A percentile compares a stretch with the other conserved stretches of the same genome.
These are phyloP conservation scores for Chorisops tibialis DNA, from an alignment of 2,888 invertebrate species.

Conservation along the genomic window DNA sequence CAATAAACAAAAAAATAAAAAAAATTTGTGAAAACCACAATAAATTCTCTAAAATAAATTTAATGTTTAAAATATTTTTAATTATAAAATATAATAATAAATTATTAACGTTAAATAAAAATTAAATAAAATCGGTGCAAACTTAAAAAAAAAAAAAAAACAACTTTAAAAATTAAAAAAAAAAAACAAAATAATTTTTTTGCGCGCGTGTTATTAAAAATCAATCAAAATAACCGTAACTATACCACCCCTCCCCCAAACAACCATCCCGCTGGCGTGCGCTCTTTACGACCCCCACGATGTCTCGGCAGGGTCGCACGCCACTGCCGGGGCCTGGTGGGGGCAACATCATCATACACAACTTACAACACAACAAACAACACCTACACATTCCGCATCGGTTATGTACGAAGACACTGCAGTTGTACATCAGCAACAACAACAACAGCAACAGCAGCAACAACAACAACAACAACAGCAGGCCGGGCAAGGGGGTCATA, in stretches of 20 bases:
- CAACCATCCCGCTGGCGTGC: conserved; percentile 56
- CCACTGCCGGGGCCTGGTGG: conserved; percentile 56
- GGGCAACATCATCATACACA: conserved; percentile 56
- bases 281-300: conserved; percentile 56
- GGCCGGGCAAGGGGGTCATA: conserved; percentile 25
- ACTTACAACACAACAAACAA: conserved; percentile 54
- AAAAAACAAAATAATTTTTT: conserved; percentile 19
- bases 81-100: not conserved
- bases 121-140: not conserved
- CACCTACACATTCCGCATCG: conserved; percentile 56
- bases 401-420: conserved; percentile 59
- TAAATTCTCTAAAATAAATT: not conserved
- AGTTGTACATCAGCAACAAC: conserved; percentile 39
- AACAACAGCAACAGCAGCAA: conserved; percentile 27
- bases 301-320: conserved; percentile 56
- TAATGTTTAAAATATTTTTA: not conserved
- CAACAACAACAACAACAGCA: conserved; percentile 44
- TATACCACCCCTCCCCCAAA: conserved; percentile 54
- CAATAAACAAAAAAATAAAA: conserved; percentile 13
- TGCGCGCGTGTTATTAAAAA: conserved; percentile 39
- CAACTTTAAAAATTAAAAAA: not conserved
- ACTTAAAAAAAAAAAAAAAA: too few relatives aligned
- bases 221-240: conserved; percentile 53
- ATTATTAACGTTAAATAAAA: not conserved
- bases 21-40: not conserved